Base-by-base conservation (phyloP, 2,797 vertebrate species). In the Staurois parvus region DNA sequence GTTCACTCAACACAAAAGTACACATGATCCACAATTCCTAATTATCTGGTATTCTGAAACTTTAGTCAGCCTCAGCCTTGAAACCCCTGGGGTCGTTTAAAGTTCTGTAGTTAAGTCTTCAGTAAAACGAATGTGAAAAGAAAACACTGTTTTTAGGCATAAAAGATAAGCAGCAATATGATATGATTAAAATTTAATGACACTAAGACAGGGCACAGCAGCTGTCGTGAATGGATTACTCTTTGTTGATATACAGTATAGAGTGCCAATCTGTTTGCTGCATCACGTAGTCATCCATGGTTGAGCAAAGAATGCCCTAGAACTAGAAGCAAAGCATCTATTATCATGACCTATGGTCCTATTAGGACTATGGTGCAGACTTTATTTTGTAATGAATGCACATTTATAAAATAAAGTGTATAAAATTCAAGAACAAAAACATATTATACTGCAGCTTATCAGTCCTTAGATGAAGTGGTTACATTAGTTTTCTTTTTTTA, bases 1-100 rank as follows among this genome's bases (percentile, higher is more conserved):
- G n/a, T 66, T 66, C 72, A 45, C 40, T 73, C 42, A 73, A 73
- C 40, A 73, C 37, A 73, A 73, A 73, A 73, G 30, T 72, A 72
- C 37, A 42, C 34, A 72, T 40, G 70, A 28, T 45, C 72, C 64
- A 66, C 45, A 11, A 42, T 73, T 73, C 24, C 72, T 28, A 42
- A 45, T 26, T 72, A 72, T 72, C 34, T 66, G 34, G n/a, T 42
- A 26, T 24, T 72, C 19, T 72, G 70, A 72, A 40, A 72, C 34
- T 26, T 72, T 72, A 66, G 64, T 29, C n/a, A 26, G n/a, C 64
- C 64, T 26, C 28, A 59, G 52, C 21, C 52, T 59, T 59, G 52
- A 59, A 59, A 59, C 28, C 64, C 64, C 64, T 66, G 12, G 64
- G 64, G 34, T 40, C 34, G 26, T 42, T 73, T 73, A 73, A 73